Evolutionary conservation across 2,888 invertebrate species (phyloP), one percentile per base, ranked within the genome.

Genomic region (Harpalus rufipes): DNA sequence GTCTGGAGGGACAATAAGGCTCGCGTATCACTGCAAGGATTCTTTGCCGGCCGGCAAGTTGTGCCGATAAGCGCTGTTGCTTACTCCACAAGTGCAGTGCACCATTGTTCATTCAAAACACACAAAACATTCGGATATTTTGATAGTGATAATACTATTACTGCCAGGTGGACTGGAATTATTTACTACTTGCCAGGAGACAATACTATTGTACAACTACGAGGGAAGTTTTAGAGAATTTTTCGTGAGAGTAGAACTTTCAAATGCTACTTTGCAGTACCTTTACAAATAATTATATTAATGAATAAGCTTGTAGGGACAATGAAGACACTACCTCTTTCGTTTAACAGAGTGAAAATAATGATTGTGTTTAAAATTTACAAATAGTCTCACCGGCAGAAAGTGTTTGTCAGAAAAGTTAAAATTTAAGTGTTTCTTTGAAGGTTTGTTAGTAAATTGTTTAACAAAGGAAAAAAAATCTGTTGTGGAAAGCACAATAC

Each of bases 21-120:
- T 78, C 76, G 32, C 32, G 39, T 74, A 82, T 74, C 83, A 61
- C 44, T 25, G 39, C 78, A 39, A 21, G 63, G 65, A 84, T 84
- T 84, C 84, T 84, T 84, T 84, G 78, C 78, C 84, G 78, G 59
- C 56, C 16, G n/a, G 84, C 63, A 78, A 84, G 78, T 84, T 84
- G 41, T 25, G 44, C 78, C 63, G 83, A 84, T 84, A 84, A 84
- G 76, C 76, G 68, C 76, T 84, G 56, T 25, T 25, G 56, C 78
- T 32, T 16, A 32, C 39, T 21, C 16, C 41, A 59, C 32, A 32
- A 32, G 32, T 32, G 32, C 32, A n/a, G 39, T 41, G 61, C 63
- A 72, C 16, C 44, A 76, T 83, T 83, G 83, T 83, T 83, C n/a
- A 14, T 18, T 44, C 41, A 82, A 32, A 32, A 81, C 41, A 21